Percentiles rank a stretch among this genome's conserved stretches.
Evolutionary conservation across 2,888 invertebrate species (phyloP).

Genomic region (Bhutanitis thaidina): DNA sequence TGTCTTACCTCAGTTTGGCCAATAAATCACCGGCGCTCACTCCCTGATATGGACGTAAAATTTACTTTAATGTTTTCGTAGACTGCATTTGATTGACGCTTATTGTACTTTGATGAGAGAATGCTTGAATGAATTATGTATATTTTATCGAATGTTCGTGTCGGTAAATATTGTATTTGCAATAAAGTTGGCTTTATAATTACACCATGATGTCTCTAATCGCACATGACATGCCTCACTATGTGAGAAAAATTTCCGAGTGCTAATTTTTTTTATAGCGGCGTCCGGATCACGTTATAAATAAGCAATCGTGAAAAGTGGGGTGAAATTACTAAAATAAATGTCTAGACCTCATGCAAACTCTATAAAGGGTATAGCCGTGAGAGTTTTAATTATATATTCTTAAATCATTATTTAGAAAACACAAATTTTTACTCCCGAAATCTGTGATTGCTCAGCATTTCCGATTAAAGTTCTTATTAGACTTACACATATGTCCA

Average conservation of each 20-base stretch:
- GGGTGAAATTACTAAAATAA: no score
- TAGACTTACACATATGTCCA: slow-evolving; percentile 45
- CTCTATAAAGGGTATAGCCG: no score
- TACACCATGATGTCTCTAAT: background rate
- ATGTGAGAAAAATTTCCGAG: no score
- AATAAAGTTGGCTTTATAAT: slow-evolving; percentile 4
- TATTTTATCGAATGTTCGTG: slow-evolving; percentile 4
- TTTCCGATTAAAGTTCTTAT: slow-evolving; percentile 28
- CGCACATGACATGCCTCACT: no score
- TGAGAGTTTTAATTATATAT: no score
- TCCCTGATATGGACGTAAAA: slow-evolving; percentile 5
- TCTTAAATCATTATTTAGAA: no score
- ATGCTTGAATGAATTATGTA: slow-evolving; percentile 5
- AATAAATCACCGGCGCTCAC: slow-evolving; percentile 61
- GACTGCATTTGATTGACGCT: slow-evolving; percentile 22
- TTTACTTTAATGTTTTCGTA: slow-evolving; percentile 22
- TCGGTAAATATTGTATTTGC: slow-evolving; percentile 2
- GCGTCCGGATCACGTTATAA: no score
- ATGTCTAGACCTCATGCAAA: no score
- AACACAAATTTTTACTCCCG: no score
- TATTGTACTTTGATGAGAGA: slow-evolving; percentile 3
- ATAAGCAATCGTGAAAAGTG: no score
- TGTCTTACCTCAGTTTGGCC: slow-evolving; percentile 59
- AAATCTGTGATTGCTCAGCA: slow-evolving; percentile 25
- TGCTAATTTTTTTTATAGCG: no score